Evolutionary conservation across 2,113 vertebrate species (phyloP).

Genomic region (Sakesphorus luctuosus): DNA sequence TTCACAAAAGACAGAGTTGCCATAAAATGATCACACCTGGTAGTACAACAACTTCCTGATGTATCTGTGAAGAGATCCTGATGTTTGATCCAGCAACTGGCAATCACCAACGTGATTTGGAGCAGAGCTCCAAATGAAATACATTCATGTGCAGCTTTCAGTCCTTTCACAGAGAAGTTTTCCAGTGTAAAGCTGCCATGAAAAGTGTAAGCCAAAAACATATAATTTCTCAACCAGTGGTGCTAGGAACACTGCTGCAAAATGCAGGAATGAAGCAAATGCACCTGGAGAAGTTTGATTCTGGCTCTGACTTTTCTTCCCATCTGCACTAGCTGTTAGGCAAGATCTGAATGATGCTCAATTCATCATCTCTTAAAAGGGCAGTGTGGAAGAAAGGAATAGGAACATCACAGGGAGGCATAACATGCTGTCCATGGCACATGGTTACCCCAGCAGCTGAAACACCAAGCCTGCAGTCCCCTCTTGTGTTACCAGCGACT

Average conservation of each 20-base stretch:
- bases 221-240: not conserved
- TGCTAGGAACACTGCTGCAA: not conserved
- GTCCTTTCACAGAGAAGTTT: not conserved
- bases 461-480: not conserved
- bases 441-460: not conserved
- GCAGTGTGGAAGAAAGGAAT: not conserved
- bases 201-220: not conserved
- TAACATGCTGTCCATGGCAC: fast-evolving
- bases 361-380: not conserved
- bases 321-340: not conserved
- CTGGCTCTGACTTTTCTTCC: not conserved
- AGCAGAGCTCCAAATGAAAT: slow-evolving; percentile 1
- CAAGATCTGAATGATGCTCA: not conserved
- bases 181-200: not conserved
- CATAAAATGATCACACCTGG: slow-evolving; percentile 10
- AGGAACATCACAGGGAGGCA: not conserved
- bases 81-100: not conserved
- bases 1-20: not conserved
- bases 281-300: not conserved
- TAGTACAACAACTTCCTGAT: not conserved
- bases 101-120: not conserved
- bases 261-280: not conserved
- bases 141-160: not conserved
- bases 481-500: not conserved
- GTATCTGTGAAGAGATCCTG: slow-evolving; percentile 19